A percentile compares a stretch with the other conserved stretches of the same genome.
phyloP scores from a whole-genome alignment of 1,140 invertebrate genomes.

The Dreissena polymorpha region DNA sequence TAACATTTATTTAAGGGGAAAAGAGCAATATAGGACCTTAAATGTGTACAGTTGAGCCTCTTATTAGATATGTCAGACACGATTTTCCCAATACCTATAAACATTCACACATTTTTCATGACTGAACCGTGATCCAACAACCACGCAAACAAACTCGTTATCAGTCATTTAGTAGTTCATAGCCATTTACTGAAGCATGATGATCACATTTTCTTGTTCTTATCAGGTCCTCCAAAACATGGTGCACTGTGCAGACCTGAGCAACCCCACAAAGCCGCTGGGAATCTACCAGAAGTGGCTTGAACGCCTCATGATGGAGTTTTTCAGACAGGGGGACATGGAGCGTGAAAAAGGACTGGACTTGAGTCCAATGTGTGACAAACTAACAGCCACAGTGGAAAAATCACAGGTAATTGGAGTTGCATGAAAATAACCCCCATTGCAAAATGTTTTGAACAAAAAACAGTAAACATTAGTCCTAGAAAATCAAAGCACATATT shows the following conservation, averaged over 20 bases:
- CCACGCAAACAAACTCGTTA: no score
- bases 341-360: constrained; percentile 93
- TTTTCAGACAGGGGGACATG: constrained; percentile 97
- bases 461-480: no score
- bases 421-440: background rate
- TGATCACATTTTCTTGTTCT: constrained; percentile 10
- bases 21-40: no score
- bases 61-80: no score
- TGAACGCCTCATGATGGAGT: constrained; percentile 96
- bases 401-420: constrained; percentile 90
- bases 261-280: constrained; percentile 99
- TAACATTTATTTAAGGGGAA: no score
- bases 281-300: constrained; percentile 96
- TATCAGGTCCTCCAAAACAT: constrained; percentile 97
- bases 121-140: no score
- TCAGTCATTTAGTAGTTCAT: no score
- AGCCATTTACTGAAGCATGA: background rate
- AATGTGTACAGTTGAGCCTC: no score
- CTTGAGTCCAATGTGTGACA: constrained; percentile 98
- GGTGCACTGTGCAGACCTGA: constrained; percentile 99
- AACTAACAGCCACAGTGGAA: constrained; percentile 95
- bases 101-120: no score
- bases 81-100: no score
- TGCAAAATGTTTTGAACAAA: no score
- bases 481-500: no score